Evolutionary conservation across 2,113 vertebrate genomes (phyloP).

Genomic region (Peromyscus californicus): DNA sequence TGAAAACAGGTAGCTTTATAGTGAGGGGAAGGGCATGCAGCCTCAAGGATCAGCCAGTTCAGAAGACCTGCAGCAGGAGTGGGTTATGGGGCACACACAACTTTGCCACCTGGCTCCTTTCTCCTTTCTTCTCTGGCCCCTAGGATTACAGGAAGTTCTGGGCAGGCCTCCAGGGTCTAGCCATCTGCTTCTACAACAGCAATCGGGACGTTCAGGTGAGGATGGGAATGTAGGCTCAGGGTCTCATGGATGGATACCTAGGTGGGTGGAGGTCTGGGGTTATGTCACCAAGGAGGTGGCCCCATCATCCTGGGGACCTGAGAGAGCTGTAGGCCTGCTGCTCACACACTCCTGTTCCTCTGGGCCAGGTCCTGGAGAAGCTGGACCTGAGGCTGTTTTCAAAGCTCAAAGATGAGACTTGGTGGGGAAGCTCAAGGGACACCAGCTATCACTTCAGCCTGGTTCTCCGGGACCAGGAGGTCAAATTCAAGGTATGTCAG

Average conservation of each 20-base stretch:
- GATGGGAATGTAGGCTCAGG: too few species aligned
- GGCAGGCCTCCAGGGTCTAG: constrained; percentile 90
- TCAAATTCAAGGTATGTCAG: constrained; percentile 87
- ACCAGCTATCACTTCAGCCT: constrained; percentile 84
- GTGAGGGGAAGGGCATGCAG: neutral
- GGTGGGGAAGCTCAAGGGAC: constrained; percentile 64
- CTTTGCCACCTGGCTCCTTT: neutral
- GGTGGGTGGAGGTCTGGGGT: neutral
- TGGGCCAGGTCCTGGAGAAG: constrained; percentile 89
- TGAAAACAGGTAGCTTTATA: neutral
- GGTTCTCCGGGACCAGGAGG: constrained; percentile 77
- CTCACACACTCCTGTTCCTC: neutral
- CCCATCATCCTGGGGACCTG: neutral
- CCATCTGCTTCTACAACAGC: constrained; percentile 89
- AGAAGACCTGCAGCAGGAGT: neutral
- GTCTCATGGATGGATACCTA: neutral
- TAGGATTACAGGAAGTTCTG: constrained; percentile 90
- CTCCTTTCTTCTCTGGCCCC: neutral
- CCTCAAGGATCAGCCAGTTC: neutral
- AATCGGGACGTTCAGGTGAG: constrained; percentile 86
- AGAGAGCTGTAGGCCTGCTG: neutral
- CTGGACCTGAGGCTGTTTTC: constrained; percentile 86
- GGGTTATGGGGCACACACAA: accelerated
- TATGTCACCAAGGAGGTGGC: neutral
- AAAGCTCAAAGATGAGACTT: constrained; percentile 85